phyloP scores from a whole-genome alignment of 2,888 invertebrate species.

The Eupithecia exiguata region DNA sequence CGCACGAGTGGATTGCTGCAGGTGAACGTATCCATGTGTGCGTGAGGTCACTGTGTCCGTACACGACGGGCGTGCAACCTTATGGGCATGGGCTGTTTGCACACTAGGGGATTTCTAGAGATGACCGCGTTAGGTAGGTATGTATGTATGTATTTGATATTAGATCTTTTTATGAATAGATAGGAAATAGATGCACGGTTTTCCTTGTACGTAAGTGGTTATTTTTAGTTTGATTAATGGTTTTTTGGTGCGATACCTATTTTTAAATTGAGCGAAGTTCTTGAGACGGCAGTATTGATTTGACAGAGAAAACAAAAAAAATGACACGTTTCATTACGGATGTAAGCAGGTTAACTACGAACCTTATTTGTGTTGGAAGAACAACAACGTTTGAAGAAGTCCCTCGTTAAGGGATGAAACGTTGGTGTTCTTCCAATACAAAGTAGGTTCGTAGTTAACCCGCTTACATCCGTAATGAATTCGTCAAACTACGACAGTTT shows the following conservation, averaged over 20 bases:
- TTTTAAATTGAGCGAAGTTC: background rate
- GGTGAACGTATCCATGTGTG: constrained; percentile 70
- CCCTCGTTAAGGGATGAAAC: too few relatives aligned
- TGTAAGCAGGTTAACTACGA: too few relatives aligned
- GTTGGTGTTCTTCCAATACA: too few relatives aligned
- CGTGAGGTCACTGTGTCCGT: constrained; percentile 72
- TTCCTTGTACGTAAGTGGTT: background rate
- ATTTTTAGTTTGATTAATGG: background rate
- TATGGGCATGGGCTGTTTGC: constrained; percentile 40
- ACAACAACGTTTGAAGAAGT: too few relatives aligned
- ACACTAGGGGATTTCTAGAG: constrained; percentile 38
- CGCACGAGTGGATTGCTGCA: constrained; percentile 77
- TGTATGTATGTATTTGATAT: background rate
- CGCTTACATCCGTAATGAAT: too few relatives aligned
- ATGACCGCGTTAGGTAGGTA: constrained; percentile 35
- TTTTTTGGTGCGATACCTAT: background rate
- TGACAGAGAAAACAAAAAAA: background rate
- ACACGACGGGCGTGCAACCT: constrained; percentile 43
- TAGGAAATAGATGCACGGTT: background rate
- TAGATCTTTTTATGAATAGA: background rate
- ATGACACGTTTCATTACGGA: too few relatives aligned
- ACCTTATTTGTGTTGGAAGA: too few relatives aligned
- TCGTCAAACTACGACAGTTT: too few relatives aligned
- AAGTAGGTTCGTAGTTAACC: too few relatives aligned
- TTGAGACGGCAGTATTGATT: background rate